A percentile compares a stretch with the other conserved stretches of the same genome.
These are phyloP conservation scores for Bubo scandiacus DNA, from an alignment of 2,113 vertebrate genomes.

Conservation along the genomic window DNA sequence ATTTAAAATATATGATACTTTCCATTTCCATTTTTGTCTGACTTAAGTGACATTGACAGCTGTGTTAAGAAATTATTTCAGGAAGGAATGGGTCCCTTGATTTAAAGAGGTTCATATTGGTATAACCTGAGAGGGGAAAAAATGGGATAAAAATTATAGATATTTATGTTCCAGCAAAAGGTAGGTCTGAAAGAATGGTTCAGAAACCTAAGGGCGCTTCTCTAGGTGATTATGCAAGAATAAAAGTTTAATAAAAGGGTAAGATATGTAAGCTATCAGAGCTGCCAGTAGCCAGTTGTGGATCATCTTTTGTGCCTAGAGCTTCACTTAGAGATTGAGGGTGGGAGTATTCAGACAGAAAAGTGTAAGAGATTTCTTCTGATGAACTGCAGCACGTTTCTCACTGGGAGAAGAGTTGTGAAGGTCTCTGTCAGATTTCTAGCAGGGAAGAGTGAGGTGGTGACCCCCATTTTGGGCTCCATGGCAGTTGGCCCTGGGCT, in stretches of 20 bases:
- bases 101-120: background rate
- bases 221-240: background rate
- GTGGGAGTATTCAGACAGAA: background rate
- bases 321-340: background rate
- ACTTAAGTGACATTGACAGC: background rate
- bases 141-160: background rate
- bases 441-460: background rate
- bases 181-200: background rate
- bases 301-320: background rate
- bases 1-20: background rate
- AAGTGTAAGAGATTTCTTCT: background rate
- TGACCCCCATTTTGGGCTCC: background rate
- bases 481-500: background rate
- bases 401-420: background rate
- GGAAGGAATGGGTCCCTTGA: background rate
- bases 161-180: background rate
- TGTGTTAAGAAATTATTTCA: background rate
- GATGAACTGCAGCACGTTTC: background rate
- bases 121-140: background rate
- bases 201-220: background rate
- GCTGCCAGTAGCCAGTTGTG: background rate
- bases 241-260: background rate
- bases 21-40: background rate
- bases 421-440: background rate
- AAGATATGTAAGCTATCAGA: background rate